These are phyloP conservation scores for Rhynchonycteris naso DNA, from an alignment of 2,797 vertebrate species.

Conservation along the genomic window DNA sequence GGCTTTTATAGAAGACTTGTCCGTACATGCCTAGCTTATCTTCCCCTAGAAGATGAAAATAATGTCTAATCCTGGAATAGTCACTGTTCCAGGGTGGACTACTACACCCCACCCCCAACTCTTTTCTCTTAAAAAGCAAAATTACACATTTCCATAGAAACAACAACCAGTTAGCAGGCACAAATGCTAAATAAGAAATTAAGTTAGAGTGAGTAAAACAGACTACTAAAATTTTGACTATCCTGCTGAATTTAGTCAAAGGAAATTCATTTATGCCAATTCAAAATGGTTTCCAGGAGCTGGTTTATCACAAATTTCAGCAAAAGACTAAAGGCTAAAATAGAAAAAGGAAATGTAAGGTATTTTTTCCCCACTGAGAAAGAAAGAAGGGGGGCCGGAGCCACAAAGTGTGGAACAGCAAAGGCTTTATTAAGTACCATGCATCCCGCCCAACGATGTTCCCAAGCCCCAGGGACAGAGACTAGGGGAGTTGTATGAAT, in stretches of 20 bases:
- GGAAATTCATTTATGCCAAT: conserved; percentile 71
- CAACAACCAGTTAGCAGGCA: conserved; percentile 69
- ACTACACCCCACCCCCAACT: conserved; percentile 19
- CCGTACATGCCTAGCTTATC: conserved; percentile 48
- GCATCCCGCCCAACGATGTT: no score
- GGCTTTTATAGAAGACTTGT: conserved; percentile 48
- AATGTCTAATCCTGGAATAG: conserved; percentile 40
- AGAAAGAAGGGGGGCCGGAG: no score
- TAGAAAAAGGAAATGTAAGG: conserved; percentile 78
- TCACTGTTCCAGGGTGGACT: conserved; percentile 41
- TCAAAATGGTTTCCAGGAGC: conserved; percentile 77
- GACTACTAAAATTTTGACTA: conserved; percentile 75
- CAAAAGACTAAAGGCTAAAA: conserved; percentile 71
- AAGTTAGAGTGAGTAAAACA: conserved; percentile 72
- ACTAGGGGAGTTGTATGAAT: no score
- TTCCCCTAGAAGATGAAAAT: conserved; percentile 31
- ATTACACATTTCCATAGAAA: conserved; percentile 68
- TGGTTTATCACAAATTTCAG: conserved; percentile 55
- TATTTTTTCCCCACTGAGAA: no score
- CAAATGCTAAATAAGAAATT: conserved; percentile 77
- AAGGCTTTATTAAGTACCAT: no score
- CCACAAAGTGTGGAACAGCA: no score
- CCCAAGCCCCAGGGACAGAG: no score
- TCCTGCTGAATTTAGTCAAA: conserved; percentile 78
- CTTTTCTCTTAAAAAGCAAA: conserved; percentile 77